Conservation (phyloP, 2,113 vertebrate genomes). For the Pedetes capensis region DNA sequence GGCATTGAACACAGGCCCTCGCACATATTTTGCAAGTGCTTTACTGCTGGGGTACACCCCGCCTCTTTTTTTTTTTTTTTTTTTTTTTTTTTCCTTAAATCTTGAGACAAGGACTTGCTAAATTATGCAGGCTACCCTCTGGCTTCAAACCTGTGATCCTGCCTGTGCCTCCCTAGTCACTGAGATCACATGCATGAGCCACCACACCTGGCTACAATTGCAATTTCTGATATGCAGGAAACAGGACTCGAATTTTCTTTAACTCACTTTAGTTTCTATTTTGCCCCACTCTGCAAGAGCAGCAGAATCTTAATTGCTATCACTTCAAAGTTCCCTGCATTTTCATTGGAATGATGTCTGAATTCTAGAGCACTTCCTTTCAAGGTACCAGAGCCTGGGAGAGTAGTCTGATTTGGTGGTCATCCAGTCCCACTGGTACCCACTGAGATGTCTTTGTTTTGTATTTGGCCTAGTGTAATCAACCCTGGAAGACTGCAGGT, state of each 20-base stretch:
- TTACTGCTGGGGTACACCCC: too few species aligned
- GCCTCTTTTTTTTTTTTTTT: too few species aligned
- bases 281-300: background rate
- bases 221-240: background rate
- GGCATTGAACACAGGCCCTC: too few species aligned
- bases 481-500: background rate
- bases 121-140: too few species aligned
- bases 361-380: background rate
- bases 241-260: background rate
- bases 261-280: background rate
- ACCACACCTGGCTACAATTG: too few species aligned
- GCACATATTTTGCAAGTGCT: too few species aligned
- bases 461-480: background rate
- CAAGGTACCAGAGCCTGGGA: background rate
- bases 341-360: background rate
- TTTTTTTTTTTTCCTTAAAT: too few species aligned
- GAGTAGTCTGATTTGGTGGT: background rate
- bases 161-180: too few species aligned
- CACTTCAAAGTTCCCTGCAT: background rate
- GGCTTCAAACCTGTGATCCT: too few species aligned
- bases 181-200: too few species aligned
- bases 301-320: background rate
- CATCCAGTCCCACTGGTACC: background rate
- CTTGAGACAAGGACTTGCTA: too few species aligned
- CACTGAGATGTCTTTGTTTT: background rate